A percentile compares a stretch with the other conserved stretches of the same genome.
Conservation (phyloP, 2,113 vertebrate species). For the Calyptomena viridis region DNA sequence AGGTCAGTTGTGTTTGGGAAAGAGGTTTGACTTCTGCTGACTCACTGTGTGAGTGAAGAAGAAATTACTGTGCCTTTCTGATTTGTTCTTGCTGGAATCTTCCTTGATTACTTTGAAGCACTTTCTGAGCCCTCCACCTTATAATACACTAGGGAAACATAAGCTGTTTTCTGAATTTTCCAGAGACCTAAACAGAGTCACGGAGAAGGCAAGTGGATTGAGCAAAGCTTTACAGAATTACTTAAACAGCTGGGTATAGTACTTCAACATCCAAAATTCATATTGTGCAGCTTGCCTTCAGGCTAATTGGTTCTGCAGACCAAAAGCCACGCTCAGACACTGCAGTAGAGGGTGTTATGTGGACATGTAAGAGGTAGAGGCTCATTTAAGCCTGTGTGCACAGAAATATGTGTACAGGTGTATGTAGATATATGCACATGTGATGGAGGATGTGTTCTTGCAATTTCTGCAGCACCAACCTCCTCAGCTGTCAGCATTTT, state of each 20-base stretch:
- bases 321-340: neutral
- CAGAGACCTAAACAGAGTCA: neutral
- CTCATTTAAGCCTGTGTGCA: neutral
- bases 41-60: neutral
- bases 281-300: neutral
- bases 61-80: neutral
- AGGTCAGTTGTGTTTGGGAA: neutral
- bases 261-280: neutral
- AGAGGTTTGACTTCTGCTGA: neutral
- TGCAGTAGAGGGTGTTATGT: neutral
- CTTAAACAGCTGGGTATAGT: neutral
- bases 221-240: neutral
- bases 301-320: neutral
- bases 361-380: neutral
- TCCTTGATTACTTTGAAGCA: neutral
- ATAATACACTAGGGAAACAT: neutral
- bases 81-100: neutral
- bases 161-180: neutral
- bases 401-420: rapidly evolving
- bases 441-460: neutral
- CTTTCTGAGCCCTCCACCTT: neutral
- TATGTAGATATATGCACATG: rapidly evolving
- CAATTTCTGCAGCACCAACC: neutral
- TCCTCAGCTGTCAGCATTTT: neutral
- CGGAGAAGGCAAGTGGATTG: neutral